Evolutionary conservation across 2,888 invertebrate species (phyloP), one percentile per base, ranked within the genome.

Genomic region (Thalpophila matura): DNA sequence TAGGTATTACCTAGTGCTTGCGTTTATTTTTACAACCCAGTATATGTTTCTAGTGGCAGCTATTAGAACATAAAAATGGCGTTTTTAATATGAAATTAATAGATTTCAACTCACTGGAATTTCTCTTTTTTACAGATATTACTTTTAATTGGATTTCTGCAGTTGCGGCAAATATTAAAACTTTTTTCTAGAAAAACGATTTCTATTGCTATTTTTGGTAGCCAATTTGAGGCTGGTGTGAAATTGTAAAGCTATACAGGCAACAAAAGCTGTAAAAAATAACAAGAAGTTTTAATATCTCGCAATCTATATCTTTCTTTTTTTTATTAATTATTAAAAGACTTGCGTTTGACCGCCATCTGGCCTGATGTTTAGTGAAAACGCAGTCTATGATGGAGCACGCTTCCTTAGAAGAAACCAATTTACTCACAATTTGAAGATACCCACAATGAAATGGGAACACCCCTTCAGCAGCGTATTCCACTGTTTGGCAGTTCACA

Each of bases 1-100:
- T 75, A 74, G 80, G 80, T 71, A 70, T 77, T 72, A 79, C 73
- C 77, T 80, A 68, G 61, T 35, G 58, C 51, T 54, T 22, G 65
- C 69, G 26, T 79, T 77, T 77, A 74, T 77, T 79, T 79, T 80
- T 77, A 79, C 54, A 56, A 27, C 65, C 47, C 58, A 33, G 29
- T 70, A 54, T 71, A 61, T 51, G 58, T 51, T 66, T 63, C 63
- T 68, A 59, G 63, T 46, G 37, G 57, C 45, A 24, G 20, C 61
- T 29, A 64, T 75, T 65, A 58, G 29, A 62, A 69, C 54, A 74
- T 65, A 62, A 79, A 72, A 77, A 66, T 60, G 37, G 43, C 42
- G 24, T 40, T 71, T 58, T 54, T 62, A 43, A 68, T 72, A 58
- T 47, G 40, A 60, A 62, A 65, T 63, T 64, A 77, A 70, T 70